Percentiles rank a stretch among this genome's conserved stretches.
These are phyloP conservation scores for Saccostrea glomerata DNA, from an alignment of 1,140 invertebrate genomes.

Conservation along the genomic window DNA sequence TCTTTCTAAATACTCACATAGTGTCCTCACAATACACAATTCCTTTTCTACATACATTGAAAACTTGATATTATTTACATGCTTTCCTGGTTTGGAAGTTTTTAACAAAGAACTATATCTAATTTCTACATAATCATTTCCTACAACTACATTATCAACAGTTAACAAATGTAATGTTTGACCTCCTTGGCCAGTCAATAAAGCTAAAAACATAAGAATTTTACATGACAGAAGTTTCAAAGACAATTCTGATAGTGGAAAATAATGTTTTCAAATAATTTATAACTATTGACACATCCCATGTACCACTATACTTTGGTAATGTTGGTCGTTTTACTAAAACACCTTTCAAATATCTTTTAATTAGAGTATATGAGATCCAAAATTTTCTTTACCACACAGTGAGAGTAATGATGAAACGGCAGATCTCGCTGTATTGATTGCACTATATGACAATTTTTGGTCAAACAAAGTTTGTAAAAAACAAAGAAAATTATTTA, in stretches of 20 bases:
- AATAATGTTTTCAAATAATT: not conserved
- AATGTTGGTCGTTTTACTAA: not conserved
- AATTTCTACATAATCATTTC: not conserved
- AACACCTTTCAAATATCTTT: too few relatives aligned
- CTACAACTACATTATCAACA: not conserved
- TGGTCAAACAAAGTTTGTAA: not conserved
- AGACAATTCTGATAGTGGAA: not conserved
- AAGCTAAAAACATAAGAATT: not conserved
- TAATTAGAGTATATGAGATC: too few relatives aligned
- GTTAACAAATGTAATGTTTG: not conserved
- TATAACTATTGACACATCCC: too few relatives aligned
- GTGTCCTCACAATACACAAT: too few relatives aligned
- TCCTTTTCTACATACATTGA: too few relatives aligned
- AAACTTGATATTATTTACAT: too few relatives aligned
- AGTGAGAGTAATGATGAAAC: too few relatives aligned
- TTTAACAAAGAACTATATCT: not conserved
- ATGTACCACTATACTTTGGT: not conserved
- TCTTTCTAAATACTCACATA: too few relatives aligned
- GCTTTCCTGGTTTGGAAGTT: too few relatives aligned
- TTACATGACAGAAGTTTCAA: not conserved
- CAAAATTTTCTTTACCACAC: too few relatives aligned
- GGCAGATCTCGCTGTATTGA: too few relatives aligned
- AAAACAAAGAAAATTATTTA: too few relatives aligned
- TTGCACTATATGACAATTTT: slow-evolving; percentile 35
- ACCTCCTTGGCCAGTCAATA: not conserved